Evolutionary conservation across 2,113 vertebrate genomes (phyloP), one percentile per base, ranked within the genome.

Genomic region (Odontophorus gujanensis): DNA sequence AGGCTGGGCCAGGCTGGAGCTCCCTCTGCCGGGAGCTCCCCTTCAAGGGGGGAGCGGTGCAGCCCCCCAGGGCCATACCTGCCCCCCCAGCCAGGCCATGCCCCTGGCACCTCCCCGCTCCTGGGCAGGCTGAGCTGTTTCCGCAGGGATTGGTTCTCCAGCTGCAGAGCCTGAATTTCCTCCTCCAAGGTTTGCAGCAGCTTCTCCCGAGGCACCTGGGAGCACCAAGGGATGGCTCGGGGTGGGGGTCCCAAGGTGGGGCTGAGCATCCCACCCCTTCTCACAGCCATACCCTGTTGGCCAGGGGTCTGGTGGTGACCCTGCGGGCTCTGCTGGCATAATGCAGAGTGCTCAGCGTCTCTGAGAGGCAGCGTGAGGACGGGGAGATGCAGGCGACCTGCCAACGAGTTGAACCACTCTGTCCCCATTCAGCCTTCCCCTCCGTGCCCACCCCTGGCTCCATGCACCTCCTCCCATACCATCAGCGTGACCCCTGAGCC

Each of bases 341-440:
- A 30, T 97, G 96, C 76, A 98, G 93, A 0, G 98, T 98, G 91
- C 96, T 98, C 93, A 98, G 96, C 0, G 98, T 98, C 95, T 98
- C 98, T 0, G 97, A 97, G 77, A 98, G 97, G 92, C 97, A 98
- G 62, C 48, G 93, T 0, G 96, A 96, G 22, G 98, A 97, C 0
- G 98, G 98, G 48, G 98, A 98, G 93, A 98, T 81, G 36, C 98
- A 98, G 87, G 98, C 98, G 10, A 98, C 97, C 98, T 98, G 96
- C 43, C 22, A 0, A 6, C 0, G 0, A 48, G 81, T 30, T 50
- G 45, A 57, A 25, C 40, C 81, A 25, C 59, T 14, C 30, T 0
- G 0, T 8, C 14, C 13, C 47, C 36, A 26, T 40, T 47, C 50
- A 69, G 50, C 47, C 43, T 47, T 40, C n/a, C 8, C 20, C 19